phyloP scores from a whole-genome alignment of 2,888 invertebrate species.

The Agrochola lychnidis region DNA sequence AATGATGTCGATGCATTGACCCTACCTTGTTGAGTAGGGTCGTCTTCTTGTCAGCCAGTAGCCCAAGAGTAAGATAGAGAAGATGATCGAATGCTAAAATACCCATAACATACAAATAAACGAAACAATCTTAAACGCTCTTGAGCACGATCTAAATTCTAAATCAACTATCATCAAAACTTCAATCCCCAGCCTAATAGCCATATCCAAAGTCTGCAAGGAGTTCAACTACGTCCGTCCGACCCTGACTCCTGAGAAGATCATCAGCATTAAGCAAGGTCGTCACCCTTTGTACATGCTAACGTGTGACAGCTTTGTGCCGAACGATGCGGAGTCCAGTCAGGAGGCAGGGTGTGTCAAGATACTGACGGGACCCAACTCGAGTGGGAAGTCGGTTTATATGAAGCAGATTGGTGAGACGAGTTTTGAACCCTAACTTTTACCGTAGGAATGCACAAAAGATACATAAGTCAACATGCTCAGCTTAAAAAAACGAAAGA shows the following conservation, averaged over 20 bases:
- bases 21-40: too few species aligned
- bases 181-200: constrained; percentile 89
- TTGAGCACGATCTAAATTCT: too few species aligned
- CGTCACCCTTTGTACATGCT: constrained; percentile 95
- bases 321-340: constrained; percentile 93
- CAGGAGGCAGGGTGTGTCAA: constrained; percentile 91
- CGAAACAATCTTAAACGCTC: too few species aligned
- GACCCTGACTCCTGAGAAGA: constrained; percentile 88
- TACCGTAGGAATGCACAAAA: too few species aligned
- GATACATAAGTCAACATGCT: too few species aligned
- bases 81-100: too few species aligned
- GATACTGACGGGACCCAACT: constrained; percentile 97
- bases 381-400: constrained; percentile 97
- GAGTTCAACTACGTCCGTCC: constrained; percentile 93
- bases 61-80: too few species aligned
- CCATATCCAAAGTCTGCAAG: constrained; percentile 92
- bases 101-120: too few species aligned
- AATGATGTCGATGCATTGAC: too few species aligned
- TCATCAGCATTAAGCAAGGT: constrained; percentile 92
- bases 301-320: constrained; percentile 92
- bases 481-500: too few species aligned
- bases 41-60: too few species aligned
- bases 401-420: constrained; percentile 93
- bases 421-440: neutral
- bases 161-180: too few species aligned